Evolutionary conservation across 2,113 vertebrate species (phyloP).

Genomic region (Sinocyclocheilus maitianheensis): DNA sequence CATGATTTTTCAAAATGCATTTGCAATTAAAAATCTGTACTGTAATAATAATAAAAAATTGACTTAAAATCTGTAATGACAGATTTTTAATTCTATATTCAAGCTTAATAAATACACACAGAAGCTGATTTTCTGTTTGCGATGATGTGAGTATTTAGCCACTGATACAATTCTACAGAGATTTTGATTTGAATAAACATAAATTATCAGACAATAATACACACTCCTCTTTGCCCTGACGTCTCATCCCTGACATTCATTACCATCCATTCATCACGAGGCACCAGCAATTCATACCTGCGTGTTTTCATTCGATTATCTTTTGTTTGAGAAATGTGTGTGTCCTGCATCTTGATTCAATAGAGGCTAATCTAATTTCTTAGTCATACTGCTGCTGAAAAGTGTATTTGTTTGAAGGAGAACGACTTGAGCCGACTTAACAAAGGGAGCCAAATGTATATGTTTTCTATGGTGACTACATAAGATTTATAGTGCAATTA

Average conservation of each 20-base stretch:
- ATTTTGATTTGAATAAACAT: constrained; percentile 76
- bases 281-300: not conserved
- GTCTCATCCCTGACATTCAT: constrained; percentile 29
- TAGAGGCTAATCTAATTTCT: constrained; percentile 28
- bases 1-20: not conserved
- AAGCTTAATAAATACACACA: not conserved
- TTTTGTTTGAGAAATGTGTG: constrained; percentile 32
- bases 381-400: constrained; percentile 16
- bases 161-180: constrained; percentile 66
- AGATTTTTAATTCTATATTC: not conserved
- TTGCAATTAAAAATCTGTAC: too few relatives aligned
- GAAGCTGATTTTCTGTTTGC: not conserved
- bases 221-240: constrained; percentile 63
- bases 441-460: not conserved
- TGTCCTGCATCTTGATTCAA: constrained; percentile 34
- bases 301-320: constrained; percentile 24
- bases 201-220: constrained; percentile 77
- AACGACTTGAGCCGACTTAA: not conserved
- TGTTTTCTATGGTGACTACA: not conserved
- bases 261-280: constrained; percentile 9
- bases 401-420: not conserved
- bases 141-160: constrained; percentile 40
- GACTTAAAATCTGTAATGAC: too few relatives aligned
- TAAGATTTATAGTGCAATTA: not conserved
- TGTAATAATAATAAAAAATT: too few relatives aligned